Evolutionary conservation across 2,113 vertebrate genomes (phyloP), one percentile per base, ranked within the genome.

Genomic region (Prietella phreatophila): DNA sequence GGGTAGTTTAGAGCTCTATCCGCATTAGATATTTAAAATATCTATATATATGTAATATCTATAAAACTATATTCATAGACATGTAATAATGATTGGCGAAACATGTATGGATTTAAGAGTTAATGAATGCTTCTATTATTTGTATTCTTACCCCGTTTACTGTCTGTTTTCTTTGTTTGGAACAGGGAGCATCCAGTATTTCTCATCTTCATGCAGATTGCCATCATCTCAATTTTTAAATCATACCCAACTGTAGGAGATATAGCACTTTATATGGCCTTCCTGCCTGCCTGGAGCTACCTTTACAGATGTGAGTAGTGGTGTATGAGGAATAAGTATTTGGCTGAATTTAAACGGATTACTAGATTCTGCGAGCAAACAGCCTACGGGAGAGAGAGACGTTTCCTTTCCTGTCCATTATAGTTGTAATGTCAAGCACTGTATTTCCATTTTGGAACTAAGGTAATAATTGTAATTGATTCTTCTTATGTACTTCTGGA

Each of bases 191-290:
- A 99, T 85, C 98, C 98, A 0, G 73, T 99, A 88, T 99, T 99
- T 91, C 97, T 99, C 93, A 97, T 99, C 93, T 99, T 99, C 93
- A 96, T 99, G 94, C 98, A 99, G 94, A 93, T 99, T 0, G 97
- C 97, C 5, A 93, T 99, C 89, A 99, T 99, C 93, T 97, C 97
- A 89, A 97, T 99, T 94, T 99, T 99, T 92, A 99, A 99, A 93
- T 99, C 98, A 0, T 99, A 99, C 88, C 98, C 98, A 71, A 99
- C 98, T 0, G 96, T 99, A 81, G 98, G 98, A 82, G 98, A 99
- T 0, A 93, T 98, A 53, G 95, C 97, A 0, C 95, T 99, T 86
- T 99, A 99, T 94, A 95, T 99, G 97, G 96, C 98, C 83, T 97
- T 99, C 93, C 96, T 99, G 3, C 98, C 98, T 0, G 95, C 97